Evolutionary conservation across 2,797 vertebrate genomes (phyloP).

Genomic region (Micromesistius poutassou): DNA sequence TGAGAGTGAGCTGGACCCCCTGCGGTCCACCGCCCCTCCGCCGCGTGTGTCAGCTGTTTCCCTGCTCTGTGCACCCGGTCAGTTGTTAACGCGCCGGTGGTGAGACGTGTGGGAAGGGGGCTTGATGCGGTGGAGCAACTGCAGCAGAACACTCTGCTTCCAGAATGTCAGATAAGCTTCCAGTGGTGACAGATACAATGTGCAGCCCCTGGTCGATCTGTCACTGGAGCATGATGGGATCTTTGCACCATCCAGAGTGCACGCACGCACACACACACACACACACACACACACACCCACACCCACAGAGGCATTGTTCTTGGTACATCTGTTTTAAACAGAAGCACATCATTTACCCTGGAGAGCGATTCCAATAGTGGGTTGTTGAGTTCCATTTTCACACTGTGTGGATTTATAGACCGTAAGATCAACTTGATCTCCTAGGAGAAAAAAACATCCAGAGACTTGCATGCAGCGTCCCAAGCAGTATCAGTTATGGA

Average conservation of each 20-base stretch:
- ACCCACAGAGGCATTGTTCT: not conserved
- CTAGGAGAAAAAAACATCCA: constrained; percentile 31
- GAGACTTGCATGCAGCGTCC: constrained; percentile 15
- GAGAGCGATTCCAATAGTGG: not conserved
- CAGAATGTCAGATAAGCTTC: constrained; percentile 59
- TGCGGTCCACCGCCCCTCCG: constrained; percentile 41
- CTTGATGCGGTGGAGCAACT: constrained; percentile 66
- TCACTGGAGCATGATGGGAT: constrained; percentile 37
- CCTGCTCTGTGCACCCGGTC: constrained; percentile 59
- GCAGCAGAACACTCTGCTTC: constrained; percentile 53
- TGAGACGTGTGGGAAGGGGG: constrained; percentile 60
- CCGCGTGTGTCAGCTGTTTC: constrained; percentile 69
- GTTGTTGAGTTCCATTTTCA: constrained; percentile 38
- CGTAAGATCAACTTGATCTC: constrained; percentile 33
- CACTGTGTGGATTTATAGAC: constrained; percentile 37
- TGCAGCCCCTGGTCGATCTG: constrained; percentile 47
- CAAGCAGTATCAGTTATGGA: constrained; percentile 10
- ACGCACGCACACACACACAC: not conserved
- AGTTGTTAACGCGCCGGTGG: constrained; percentile 62
- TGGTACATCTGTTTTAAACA: not conserved
- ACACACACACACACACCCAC: constrained; percentile 9
- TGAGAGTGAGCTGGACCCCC: constrained; percentile 29
- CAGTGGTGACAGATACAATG: constrained; percentile 60
- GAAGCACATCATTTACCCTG: constrained; percentile 15
- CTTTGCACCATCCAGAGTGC: constrained; percentile 16